Conservation (phyloP, 2,888 invertebrate genomes). For the Unio delphinus region DNA sequence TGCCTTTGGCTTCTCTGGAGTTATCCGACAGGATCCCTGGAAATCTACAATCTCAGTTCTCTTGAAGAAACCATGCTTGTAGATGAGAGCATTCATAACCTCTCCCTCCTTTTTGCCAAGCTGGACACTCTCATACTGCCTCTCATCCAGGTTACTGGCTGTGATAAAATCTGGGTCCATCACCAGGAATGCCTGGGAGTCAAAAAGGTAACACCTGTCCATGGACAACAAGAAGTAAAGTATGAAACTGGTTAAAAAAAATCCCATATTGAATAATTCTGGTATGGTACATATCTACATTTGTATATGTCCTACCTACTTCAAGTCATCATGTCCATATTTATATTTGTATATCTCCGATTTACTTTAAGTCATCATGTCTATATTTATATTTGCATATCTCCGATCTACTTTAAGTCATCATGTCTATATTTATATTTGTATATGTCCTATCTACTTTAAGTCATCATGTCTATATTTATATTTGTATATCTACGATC, state of each 20-base stretch:
- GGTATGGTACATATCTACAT: no score
- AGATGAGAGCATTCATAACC: constrained; percentile 72
- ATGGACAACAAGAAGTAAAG: not conserved
- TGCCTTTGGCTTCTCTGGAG: constrained; percentile 69
- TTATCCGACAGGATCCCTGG: constrained; percentile 70
- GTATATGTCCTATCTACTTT: no score
- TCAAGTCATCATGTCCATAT: no score
- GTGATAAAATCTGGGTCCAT: constrained; percentile 71
- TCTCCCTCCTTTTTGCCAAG: constrained; percentile 72
- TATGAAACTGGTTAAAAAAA: not conserved
- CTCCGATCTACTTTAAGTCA: no score
- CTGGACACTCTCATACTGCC: constrained; percentile 69
- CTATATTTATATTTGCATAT: no score
- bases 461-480: no score
- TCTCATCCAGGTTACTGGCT: constrained; percentile 68
- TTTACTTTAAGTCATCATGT: no score
- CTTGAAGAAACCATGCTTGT: constrained; percentile 69
- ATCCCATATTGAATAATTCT: no score
- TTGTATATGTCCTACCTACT: no score
- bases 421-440: no score
- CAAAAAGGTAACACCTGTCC: constrained; percentile 71
- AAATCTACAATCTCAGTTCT: constrained; percentile 70
- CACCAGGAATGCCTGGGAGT: constrained; percentile 69
- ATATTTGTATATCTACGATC: no score
- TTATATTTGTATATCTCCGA: no score